These are phyloP conservation scores for Montipora capitata DNA, from an alignment of 92 coral and sea anemone species.

Conservation along the genomic window DNA sequence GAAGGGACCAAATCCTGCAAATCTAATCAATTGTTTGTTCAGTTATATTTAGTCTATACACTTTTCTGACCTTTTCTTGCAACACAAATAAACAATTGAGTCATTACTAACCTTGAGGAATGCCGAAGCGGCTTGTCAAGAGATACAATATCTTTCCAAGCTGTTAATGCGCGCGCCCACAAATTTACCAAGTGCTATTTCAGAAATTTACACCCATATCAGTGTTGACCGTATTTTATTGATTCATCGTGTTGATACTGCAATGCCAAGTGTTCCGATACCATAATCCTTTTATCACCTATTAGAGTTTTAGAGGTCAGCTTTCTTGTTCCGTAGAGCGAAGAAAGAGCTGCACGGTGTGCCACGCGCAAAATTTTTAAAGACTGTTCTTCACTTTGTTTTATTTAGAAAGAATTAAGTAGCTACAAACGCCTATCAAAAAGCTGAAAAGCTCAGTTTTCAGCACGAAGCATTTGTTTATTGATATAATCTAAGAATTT, in stretches of 20 bases:
- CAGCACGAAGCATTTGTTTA: too few relatives aligned
- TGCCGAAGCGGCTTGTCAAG: slow-evolving; percentile 11
- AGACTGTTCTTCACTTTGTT: too few relatives aligned
- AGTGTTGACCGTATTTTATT: slow-evolving; percentile 8
- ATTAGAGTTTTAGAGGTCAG: slow-evolving; percentile 32
- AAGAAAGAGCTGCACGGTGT: neutral
- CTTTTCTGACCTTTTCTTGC: slow-evolving; percentile 8
- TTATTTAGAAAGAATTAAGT: too few relatives aligned
- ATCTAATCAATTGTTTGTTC: slow-evolving; percentile 48
- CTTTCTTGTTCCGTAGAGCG: slow-evolving; percentile 25
- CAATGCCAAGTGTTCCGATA: slow-evolving; percentile 43
- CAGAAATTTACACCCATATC: slow-evolving; percentile 20
- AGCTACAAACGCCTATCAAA: neutral
- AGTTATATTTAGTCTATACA: slow-evolving; percentile 23
- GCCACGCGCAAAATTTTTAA: too few relatives aligned
- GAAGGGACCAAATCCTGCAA: neutral
- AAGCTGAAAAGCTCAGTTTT: too few relatives aligned
- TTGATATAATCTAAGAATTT: neutral
- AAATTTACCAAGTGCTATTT: slow-evolving; percentile 7
- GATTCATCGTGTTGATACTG: slow-evolving; percentile 40
- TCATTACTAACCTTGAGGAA: slow-evolving; percentile 22
- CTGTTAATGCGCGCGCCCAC: slow-evolving; percentile 4
- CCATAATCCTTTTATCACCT: slow-evolving; percentile 43
- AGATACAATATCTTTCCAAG: slow-evolving; percentile 22
- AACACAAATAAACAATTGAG: slow-evolving; percentile 23